These are phyloP conservation scores for Druceiella hillmani DNA, from an alignment of 2,888 invertebrate species.

Conservation along the genomic window DNA sequence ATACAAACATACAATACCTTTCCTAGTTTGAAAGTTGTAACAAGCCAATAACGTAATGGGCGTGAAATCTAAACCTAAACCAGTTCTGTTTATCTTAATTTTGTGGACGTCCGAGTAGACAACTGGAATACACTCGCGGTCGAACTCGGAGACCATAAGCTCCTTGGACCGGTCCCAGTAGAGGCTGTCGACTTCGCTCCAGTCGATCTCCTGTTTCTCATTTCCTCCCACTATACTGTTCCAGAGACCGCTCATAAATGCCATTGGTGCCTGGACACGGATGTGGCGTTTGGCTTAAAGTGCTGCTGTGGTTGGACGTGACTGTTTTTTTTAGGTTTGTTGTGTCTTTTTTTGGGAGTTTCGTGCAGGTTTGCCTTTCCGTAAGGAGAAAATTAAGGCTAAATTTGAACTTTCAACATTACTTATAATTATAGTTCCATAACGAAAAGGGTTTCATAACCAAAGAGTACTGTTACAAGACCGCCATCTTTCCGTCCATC, in stretches of 20 bases:
- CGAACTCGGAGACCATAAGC: slow-evolving; percentile 61
- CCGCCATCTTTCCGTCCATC: no score
- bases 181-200: slow-evolving; percentile 44
- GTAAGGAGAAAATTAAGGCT: no score
- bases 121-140: slow-evolving; percentile 55
- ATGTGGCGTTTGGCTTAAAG: no score
- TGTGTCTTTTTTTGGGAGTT: no score
- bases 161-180: slow-evolving; percentile 52
- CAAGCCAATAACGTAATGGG: slow-evolving; percentile 57
- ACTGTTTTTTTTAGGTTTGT: no score
- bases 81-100: slow-evolving; percentile 41
- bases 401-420: no score
- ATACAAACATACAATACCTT: slow-evolving; percentile 45
- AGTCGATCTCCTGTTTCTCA: slow-evolving; percentile 38
- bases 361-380: no score
- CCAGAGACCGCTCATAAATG: slow-evolving; percentile 48
- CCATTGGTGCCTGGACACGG: no score
- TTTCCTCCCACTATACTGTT: slow-evolving; percentile 43
- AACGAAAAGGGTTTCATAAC: no score
- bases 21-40: slow-evolving; percentile 58
- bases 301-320: no score
- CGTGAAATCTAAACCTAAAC: slow-evolving; percentile 50
- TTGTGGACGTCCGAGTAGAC: slow-evolving; percentile 53
- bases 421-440: no score
- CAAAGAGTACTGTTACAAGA: no score